A percentile compares a stretch with the other conserved stretches of the same genome.
These are phyloP conservation scores for Stenotaenia linearis DNA, from an alignment of 2,888 invertebrate species.

Conservation along the genomic window DNA sequence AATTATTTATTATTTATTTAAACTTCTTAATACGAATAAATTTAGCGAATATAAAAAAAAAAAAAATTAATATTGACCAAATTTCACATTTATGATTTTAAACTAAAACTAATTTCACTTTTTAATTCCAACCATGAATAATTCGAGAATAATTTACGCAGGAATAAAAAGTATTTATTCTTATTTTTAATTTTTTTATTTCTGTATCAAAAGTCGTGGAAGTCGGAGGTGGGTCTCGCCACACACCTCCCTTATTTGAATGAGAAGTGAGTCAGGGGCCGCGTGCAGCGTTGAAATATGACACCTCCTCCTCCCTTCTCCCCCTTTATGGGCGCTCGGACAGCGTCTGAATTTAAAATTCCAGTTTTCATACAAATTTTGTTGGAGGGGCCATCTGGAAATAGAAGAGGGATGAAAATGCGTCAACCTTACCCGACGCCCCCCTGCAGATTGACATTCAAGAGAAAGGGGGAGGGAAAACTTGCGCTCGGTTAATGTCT, in stretches of 20 bases:
- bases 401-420: conserved; percentile 18
- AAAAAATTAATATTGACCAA: too few species aligned
- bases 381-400: background rate
- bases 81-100: too few species aligned
- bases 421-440: conserved; percentile 7
- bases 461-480: background rate
- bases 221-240: background rate
- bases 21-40: too few species aligned
- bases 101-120: too few species aligned
- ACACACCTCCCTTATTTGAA: conserved; percentile 5
- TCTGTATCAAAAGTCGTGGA: conserved; percentile 1
- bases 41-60: too few species aligned
- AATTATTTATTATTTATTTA: too few species aligned
- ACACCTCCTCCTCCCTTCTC: background rate
- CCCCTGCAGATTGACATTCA: conserved; percentile 3
- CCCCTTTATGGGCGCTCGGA: conserved; percentile 19
- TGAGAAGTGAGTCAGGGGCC: conserved; percentile 12
- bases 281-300: conserved; percentile 19
- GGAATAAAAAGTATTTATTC: background rate
- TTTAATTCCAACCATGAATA: background rate
- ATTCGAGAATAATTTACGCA: background rate
- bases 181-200: background rate
- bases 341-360: conserved; percentile 28
- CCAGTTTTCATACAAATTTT: conserved; percentile 32
- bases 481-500: background rate